Evolutionary conservation across 2,797 vertebrate genomes (phyloP).

Genomic region (Agapornis canus): DNA sequence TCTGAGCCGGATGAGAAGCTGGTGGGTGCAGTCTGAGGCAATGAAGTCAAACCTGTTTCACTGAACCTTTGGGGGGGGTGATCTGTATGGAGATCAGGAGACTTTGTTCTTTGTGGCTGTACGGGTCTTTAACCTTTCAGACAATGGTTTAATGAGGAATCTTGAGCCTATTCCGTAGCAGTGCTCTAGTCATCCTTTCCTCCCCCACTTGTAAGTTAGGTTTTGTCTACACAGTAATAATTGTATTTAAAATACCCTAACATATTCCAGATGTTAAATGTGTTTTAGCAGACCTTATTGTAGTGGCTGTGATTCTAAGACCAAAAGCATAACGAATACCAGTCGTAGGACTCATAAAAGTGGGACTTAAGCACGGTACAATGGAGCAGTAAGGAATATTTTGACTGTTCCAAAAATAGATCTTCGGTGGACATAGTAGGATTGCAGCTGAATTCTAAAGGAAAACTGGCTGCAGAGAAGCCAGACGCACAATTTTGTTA

Average conservation of each 20-base stretch:
- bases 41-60: constrained; percentile 47
- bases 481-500: not conserved
- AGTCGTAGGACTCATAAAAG: not conserved
- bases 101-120: not conserved
- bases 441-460: constrained; percentile 45
- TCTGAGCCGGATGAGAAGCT: not conserved
- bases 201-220: not conserved
- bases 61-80: not conserved
- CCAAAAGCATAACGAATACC: not conserved
- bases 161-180: not conserved
- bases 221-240: constrained; percentile 7
- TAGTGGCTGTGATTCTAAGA: not conserved
- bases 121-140: not conserved
- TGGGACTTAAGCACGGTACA: not conserved
- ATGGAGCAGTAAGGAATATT: not conserved
- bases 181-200: not conserved
- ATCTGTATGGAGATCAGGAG: not conserved
- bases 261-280: not conserved
- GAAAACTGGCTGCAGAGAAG: constrained; percentile 1
- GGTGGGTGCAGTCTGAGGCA: constrained; percentile 9
- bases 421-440: not conserved
- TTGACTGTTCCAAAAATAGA: constrained; percentile 47
- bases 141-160: not conserved
- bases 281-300: constrained; percentile 20
- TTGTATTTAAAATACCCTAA: not conserved